phyloP scores from a whole-genome alignment of 2,888 invertebrate species.

The Dexiosoma caninum region DNA sequence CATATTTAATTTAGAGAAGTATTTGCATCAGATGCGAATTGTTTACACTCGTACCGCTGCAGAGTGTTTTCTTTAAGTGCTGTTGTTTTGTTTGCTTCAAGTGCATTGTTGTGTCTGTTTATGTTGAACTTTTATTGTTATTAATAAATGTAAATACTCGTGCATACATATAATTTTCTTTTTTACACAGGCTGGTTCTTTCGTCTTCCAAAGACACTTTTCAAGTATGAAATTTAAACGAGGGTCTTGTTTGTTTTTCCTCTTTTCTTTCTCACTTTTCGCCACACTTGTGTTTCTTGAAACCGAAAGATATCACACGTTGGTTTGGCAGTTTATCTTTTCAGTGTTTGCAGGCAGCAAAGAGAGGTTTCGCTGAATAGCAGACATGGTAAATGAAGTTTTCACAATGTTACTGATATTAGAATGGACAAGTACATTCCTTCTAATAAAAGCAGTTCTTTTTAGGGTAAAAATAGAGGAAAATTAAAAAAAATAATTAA shows the following conservation, averaged over 20 bases:
- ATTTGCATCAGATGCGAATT: conserved; percentile 24
- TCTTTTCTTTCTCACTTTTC: background rate
- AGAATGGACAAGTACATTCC: no score
- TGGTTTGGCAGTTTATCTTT: conserved; percentile 22
- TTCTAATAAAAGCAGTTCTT: no score
- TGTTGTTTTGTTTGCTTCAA: conserved; percentile 53
- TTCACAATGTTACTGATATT: background rate
- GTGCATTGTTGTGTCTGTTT: conserved; percentile 44
- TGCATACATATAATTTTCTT: conserved; percentile 2
- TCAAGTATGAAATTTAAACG: conserved; percentile 38
- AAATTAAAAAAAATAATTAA: no score
- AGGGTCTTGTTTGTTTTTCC: conserved; percentile 11
- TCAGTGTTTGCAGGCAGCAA: conserved; percentile 27
- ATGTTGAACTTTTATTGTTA: conserved; percentile 45
- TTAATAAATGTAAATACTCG: background rate
- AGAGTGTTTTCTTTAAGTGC: conserved; percentile 36
- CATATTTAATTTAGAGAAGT: conserved; percentile 28
- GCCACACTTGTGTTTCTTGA: conserved; percentile 13
- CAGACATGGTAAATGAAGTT: background rate
- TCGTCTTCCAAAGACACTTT: conserved; percentile 16
- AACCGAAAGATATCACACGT: conserved; percentile 14
- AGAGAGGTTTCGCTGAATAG: background rate
- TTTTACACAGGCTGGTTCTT: conserved; percentile 4
- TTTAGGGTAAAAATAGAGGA: no score
- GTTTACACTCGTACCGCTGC: conserved; percentile 44